Evolutionary conservation across 2,797 vertebrate genomes (phyloP).

Genomic region (Trematomus bernacchii): DNA sequence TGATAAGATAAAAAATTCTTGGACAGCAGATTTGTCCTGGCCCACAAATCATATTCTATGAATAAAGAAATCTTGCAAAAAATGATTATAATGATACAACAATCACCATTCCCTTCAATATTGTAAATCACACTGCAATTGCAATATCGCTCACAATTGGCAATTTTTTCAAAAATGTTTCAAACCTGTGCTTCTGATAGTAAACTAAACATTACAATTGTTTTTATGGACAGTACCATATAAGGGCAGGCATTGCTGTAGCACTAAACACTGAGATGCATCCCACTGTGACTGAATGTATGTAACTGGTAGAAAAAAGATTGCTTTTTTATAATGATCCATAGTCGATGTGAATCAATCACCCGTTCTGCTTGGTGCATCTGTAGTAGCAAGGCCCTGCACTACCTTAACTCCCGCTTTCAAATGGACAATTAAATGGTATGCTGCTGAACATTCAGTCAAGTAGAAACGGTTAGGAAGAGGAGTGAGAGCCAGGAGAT

Average conservation of each 20-base stretch:
- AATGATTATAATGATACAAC: no score
- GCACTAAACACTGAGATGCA: neutral
- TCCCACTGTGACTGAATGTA: neutral
- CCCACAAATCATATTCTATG: no score
- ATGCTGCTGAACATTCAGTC: constrained; percentile 29
- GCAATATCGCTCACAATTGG: no score
- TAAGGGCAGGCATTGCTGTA: neutral
- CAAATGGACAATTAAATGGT: constrained; percentile 13
- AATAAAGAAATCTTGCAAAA: no score
- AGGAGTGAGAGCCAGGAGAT: constrained; percentile 27
- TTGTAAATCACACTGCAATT: no score
- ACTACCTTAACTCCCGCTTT: constrained; percentile 13
- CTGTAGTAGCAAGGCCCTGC: neutral
- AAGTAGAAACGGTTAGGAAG: constrained; percentile 26
- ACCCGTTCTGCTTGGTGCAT: neutral
- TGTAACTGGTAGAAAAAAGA: neutral
- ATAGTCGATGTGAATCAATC: neutral
- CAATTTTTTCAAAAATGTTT: no score
- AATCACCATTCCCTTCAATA: no score
- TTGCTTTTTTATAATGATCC: neutral
- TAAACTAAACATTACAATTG: no score
- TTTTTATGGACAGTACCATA: no score
- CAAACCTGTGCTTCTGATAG: no score
- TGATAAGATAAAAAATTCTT: no score
- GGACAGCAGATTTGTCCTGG: no score